Base-by-base conservation (phyloP, 2,888 invertebrate species). In the Thelaira solivaga region DNA sequence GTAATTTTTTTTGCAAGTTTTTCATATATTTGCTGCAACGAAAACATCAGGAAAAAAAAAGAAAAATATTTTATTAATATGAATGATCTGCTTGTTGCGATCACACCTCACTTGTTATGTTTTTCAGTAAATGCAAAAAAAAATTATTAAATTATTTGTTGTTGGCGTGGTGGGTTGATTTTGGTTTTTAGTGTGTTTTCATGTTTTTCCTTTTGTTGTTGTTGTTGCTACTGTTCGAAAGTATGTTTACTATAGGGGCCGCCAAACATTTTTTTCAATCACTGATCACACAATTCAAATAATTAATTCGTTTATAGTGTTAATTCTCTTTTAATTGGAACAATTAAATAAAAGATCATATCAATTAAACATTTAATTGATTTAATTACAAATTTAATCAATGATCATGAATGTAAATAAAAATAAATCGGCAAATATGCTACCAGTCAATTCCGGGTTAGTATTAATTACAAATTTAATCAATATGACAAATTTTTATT, bases 71-170 rank as follows among this genome's bases (percentile, higher is more conserved):
- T n/a, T 64, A 41, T 73, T 57, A 73, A 77, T 73, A 68, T 55
- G 55, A 64, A 64, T 77, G 59, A 74, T 78, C 69, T 62, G 31
- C 22, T 31, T 18, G 51, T 10, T 18, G 41, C 47, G 53, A 74
- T 78, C 74, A 74, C 74, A 78, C 77, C 77, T 77, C 77, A 77
- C 68, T 74, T 74, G 64, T 18, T 72, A 26, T 29, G 64, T 61
- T 59, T n/a, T n/a, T 41, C 53, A 41, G 20, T 55, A 61, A 69
- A 69, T 78, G 39, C 69, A 57, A 59, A 53, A 53, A 51, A 0
- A 45, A 22, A 47, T 55, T 69, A 36, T 74, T 64, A 69, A 43
- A 53, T 73, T 67, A 65, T 64, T 67, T 57, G 57, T 77, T 68
- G 67, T 47, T 61, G 76, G 31, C 13, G 41, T 39, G 36, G 61